Evolutionary conservation across 2,113 vertebrate genomes (phyloP).

Genomic region (Anarhynchus alexandrinus): DNA sequence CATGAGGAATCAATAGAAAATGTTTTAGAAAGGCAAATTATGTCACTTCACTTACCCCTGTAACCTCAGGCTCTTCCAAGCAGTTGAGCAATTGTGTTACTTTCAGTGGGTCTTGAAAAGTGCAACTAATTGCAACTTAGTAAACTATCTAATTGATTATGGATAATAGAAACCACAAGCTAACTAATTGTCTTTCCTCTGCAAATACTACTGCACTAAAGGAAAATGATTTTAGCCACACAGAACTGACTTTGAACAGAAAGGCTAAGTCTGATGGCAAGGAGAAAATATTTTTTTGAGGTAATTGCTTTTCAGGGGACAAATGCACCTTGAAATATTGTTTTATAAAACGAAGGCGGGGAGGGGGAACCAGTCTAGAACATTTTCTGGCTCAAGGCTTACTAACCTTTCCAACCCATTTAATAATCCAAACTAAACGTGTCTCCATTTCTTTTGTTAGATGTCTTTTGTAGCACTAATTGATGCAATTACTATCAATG

Average conservation of each 20-base stretch:
- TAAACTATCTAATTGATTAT: background rate
- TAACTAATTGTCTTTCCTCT: background rate
- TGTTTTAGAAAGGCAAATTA: background rate
- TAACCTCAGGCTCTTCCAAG: background rate
- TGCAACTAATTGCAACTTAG: background rate
- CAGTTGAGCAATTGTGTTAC: background rate
- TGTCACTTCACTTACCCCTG: background rate
- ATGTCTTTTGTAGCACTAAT: background rate
- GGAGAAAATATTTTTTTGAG: background rate
- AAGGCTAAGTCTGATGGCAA: background rate
- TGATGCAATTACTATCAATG: background rate
- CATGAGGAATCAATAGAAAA: background rate
- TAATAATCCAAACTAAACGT: background rate
- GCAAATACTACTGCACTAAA: background rate
- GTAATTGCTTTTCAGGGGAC: background rate
- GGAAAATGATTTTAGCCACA: background rate
- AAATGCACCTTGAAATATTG: background rate
- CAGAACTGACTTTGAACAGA: background rate
- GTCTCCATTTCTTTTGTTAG: background rate
- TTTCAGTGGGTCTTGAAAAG: background rate
- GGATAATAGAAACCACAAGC: background rate
- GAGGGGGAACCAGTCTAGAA: background rate
- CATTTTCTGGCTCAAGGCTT: background rate
- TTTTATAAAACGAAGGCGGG: background rate
- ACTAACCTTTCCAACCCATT: background rate